Evolutionary conservation across 2,113 vertebrate species (phyloP).

Genomic region (Gallinago media): DNA sequence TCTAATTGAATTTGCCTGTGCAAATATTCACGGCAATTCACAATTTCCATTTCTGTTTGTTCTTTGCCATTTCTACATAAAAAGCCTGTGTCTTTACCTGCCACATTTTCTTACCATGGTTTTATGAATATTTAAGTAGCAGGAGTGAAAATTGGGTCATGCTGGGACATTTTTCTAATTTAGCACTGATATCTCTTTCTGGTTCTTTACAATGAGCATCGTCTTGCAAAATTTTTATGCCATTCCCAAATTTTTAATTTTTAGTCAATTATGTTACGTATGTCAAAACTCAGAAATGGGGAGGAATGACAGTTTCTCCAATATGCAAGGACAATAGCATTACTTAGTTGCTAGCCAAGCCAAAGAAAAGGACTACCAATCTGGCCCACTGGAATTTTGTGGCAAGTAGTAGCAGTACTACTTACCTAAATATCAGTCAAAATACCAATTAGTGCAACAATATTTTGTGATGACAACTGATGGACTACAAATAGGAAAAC

Average conservation of each 20-base stretch:
- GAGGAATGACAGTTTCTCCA: not conserved
- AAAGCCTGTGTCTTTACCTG: not conserved
- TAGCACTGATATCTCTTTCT: not conserved
- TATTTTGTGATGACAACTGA: not conserved
- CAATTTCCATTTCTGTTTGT: not conserved
- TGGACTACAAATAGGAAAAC: not conserved
- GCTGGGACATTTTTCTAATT: not conserved
- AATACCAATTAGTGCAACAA: not conserved
- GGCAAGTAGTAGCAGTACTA: not conserved
- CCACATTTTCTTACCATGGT: not conserved
- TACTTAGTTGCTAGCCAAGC: not conserved
- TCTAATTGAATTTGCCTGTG: not conserved
- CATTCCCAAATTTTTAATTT: not conserved
- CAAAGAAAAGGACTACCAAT: not conserved
- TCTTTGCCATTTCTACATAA: not conserved
- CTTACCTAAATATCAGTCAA: not conserved
- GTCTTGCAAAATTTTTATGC: not conserved
- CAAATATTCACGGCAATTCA: not conserved
- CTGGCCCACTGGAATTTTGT: accelerated
- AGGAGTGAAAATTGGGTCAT: not conserved
- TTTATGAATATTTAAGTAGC: not conserved
- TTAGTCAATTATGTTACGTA: not conserved
- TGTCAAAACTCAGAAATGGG: not conserved
- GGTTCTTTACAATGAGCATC: not conserved
- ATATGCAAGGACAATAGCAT: not conserved